Evolutionary conservation across 2,888 invertebrate species (phyloP).

Genomic region (Sepioteuthis lessoniana): DNA sequence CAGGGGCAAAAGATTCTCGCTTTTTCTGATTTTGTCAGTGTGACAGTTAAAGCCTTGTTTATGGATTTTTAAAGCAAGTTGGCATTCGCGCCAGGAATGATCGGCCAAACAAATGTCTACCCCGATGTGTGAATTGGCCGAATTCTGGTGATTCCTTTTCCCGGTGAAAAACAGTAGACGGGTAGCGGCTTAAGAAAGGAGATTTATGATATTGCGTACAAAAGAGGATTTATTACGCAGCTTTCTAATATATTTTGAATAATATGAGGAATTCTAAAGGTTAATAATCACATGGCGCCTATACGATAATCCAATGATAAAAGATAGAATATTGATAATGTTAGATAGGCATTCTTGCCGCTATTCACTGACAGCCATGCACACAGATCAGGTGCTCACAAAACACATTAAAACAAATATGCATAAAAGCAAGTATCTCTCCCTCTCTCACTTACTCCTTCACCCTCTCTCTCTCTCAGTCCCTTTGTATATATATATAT

Average conservation of each 20-base stretch:
- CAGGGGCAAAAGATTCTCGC: not conserved
- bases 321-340: not conserved
- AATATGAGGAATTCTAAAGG: not conserved
- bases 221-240: not conserved
- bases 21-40: not conserved
- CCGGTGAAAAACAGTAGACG: not conserved
- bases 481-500: no score
- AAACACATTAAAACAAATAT: not conserved
- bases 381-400: not conserved
- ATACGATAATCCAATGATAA: not conserved
- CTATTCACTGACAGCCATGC: not conserved
- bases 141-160: not conserved
- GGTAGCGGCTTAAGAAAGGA: not conserved
- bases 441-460: no score
- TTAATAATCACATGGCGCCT: not conserved
- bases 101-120: not conserved
- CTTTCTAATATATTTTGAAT: not conserved
- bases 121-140: not conserved
- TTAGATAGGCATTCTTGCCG: not conserved
- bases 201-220: not conserved
- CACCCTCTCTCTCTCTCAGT: not conserved
- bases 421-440: not conserved
- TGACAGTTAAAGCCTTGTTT: constrained; percentile 6
- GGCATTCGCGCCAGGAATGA: not conserved
- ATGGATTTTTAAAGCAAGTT: not conserved